Percentiles rank a stretch among this genome's conserved stretches.
phyloP scores from a whole-genome alignment of 2,888 invertebrate genomes.

The Nysson spinosus region DNA sequence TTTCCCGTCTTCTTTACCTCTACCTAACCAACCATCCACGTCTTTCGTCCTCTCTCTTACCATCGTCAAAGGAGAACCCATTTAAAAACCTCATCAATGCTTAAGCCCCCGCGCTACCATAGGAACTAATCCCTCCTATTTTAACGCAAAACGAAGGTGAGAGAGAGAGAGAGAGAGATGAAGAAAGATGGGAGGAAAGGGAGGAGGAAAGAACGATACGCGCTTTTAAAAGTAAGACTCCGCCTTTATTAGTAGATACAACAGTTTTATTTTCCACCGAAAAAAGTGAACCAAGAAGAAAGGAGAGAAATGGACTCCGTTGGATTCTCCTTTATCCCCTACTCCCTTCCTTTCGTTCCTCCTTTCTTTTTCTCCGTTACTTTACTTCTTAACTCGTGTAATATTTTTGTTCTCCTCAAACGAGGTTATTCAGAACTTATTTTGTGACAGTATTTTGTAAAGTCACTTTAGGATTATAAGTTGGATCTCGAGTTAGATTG shows the following conservation, averaged over 20 bases:
- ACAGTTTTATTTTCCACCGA: constrained; percentile 70
- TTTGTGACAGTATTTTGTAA: too few species aligned
- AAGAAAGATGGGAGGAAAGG: constrained; percentile 28
- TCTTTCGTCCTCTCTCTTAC: constrained; percentile 50
- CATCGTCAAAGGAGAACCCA: constrained; percentile 77
- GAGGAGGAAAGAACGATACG: constrained; percentile 45
- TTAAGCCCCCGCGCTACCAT: constrained; percentile 76
- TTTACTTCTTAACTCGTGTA: constrained; percentile 14
- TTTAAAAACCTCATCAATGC: constrained; percentile 78
- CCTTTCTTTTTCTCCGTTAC: too few species aligned
- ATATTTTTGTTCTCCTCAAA: constrained; percentile 20
- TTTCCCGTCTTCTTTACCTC: constrained; percentile 41
- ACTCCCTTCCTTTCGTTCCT: constrained; percentile 10
- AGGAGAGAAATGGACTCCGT: constrained; percentile 26
- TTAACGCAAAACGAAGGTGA: constrained; percentile 69
- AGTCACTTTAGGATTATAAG: too few species aligned
- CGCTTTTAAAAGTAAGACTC: constrained; percentile 75
- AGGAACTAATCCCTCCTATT: constrained; percentile 78
- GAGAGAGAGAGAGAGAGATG: constrained; percentile 18
- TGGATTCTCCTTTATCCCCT: constrained; percentile 40
- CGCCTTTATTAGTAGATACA: constrained; percentile 75
- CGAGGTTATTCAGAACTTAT: constrained; percentile 34
- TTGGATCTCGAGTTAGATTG: too few species aligned
- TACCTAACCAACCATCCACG: constrained; percentile 19
- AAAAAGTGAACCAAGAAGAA: constrained; percentile 44